Evolutionary conservation across 2,888 invertebrate species (phyloP).

Genomic region (Amphiduros pacificus): DNA sequence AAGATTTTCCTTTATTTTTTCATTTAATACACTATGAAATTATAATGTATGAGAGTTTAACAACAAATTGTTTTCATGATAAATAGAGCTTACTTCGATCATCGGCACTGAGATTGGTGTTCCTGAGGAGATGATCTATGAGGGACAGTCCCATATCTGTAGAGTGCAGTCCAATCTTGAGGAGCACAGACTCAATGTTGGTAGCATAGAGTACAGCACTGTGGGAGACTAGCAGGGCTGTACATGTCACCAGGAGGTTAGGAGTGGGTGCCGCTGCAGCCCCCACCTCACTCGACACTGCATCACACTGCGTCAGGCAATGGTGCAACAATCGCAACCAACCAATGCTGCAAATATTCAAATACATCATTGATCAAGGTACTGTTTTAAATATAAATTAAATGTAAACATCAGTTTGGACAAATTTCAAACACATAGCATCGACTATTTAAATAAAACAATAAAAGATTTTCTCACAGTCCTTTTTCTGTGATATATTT

Average conservation of each 20-base stretch:
- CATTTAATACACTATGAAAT: too few relatives aligned
- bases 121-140: slow-evolving; percentile 48
- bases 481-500: too few relatives aligned
- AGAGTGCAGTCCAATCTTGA: slow-evolving; percentile 71
- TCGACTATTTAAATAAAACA: too few relatives aligned
- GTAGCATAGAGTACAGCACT: slow-evolving; percentile 68
- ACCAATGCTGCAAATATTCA: slow-evolving; percentile 67
- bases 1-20: too few relatives aligned
- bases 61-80: too few relatives aligned
- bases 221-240: slow-evolving; percentile 74
- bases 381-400: neutral
- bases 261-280: slow-evolving; percentile 69
- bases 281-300: slow-evolving; percentile 40
- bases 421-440: too few relatives aligned
- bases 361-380: neutral
- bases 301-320: slow-evolving; percentile 67
- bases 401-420: too few relatives aligned
- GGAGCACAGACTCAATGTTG: slow-evolving; percentile 71
- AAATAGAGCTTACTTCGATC: too few relatives aligned
- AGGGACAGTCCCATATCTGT: slow-evolving; percentile 61
- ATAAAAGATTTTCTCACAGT: too few relatives aligned
- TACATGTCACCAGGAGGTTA: slow-evolving; percentile 72
- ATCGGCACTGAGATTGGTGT: slow-evolving; percentile 10
- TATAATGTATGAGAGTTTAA: too few relatives aligned
- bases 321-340: slow-evolving; percentile 83